Base-by-base conservation (phyloP, 2,113 vertebrate genomes). In the Zapus hudsonius region DNA sequence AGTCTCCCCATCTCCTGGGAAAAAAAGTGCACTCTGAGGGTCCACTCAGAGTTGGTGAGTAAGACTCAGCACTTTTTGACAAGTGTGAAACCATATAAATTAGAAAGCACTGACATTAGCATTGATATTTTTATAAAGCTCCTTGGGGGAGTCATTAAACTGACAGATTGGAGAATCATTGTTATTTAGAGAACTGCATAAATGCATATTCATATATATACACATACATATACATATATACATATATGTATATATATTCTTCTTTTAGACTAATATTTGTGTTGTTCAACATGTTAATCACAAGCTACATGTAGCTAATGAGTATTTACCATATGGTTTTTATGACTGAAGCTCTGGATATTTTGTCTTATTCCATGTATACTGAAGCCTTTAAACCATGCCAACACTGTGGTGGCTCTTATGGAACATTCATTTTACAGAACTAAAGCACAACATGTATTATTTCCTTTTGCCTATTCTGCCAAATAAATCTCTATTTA, bases 1-100 rank as follows among this genome's bases (percentile, higher is more conserved):
- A 22, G n/a, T n/a, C n/a, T n/a, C n/a, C n/a, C n/a, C n/a, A n/a
- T 40, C 11, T 38, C 23, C 27, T 23, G 11, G 33, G 20, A 73
- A 6, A 36, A 81, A 64, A 57, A 63, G 7, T 27, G 33, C 29
- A 7, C 2, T 84, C 44, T 90, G 10, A 38, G 38, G 31, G 7
- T 8, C 22, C 44, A 52, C 6, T 19, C 16, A 12, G 55, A 59
- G 33, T 15, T 52, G 55, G 19, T 75, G 40, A 84, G 52, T 72
- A 20, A 80, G 75, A 90, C 90, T 69, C 33, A 87, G 76, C 59
- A 69, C n/a, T 87, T 76, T 57, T 84, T 75, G 79, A 80, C n/a
- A 80, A 57, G 61, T 2, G 0, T 9, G 5, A 40, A 27, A 86
- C 3, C 20, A 5, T n/a, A 44, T n/a, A 89, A 72, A 52, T 55